phyloP scores from a whole-genome alignment of 2,113 vertebrate genomes.

The Platanista minor region DNA sequence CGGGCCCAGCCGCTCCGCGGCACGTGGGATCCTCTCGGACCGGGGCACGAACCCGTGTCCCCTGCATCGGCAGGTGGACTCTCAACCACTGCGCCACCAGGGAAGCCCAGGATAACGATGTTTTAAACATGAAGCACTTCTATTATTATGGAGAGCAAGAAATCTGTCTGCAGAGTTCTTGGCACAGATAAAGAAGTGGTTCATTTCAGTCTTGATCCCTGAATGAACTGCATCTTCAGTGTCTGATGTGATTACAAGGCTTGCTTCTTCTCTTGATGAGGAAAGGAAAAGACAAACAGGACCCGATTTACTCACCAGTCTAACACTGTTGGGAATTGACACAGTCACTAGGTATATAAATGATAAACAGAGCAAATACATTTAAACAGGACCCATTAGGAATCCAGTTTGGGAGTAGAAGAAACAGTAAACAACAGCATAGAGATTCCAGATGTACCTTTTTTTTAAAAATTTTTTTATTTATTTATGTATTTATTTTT shows the following conservation, averaged over 20 bases:
- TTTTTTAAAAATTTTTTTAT: too few species aligned
- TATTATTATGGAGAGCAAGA: constrained; percentile 2
- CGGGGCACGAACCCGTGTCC: too few species aligned
- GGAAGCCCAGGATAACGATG: background rate
- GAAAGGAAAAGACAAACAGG: constrained; percentile 51
- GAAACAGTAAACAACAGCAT: constrained; percentile 53
- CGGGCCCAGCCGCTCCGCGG: too few species aligned
- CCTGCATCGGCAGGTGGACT: too few species aligned
- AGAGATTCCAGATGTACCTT: constrained; percentile 29
- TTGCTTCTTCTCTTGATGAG: constrained; percentile 25
- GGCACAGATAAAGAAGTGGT: background rate
- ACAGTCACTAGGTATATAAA: constrained; percentile 53
- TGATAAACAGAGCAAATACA: constrained; percentile 67
- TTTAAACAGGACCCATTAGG: constrained; percentile 58
- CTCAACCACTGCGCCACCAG: too few species aligned
- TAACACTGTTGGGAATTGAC: constrained; percentile 60
- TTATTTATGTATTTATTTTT: too few species aligned
- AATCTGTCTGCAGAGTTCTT: background rate
- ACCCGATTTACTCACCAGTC: constrained; percentile 38
- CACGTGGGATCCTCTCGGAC: too few species aligned
- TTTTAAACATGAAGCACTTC: constrained; percentile 23
- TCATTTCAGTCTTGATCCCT: background rate
- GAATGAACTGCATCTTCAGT: constrained; percentile 12
- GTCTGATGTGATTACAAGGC: background rate
- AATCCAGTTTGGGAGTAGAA: constrained; percentile 52